Base-by-base conservation (phyloP, 2,888 invertebrate genomes). In the Odontomyia ornata region DNA sequence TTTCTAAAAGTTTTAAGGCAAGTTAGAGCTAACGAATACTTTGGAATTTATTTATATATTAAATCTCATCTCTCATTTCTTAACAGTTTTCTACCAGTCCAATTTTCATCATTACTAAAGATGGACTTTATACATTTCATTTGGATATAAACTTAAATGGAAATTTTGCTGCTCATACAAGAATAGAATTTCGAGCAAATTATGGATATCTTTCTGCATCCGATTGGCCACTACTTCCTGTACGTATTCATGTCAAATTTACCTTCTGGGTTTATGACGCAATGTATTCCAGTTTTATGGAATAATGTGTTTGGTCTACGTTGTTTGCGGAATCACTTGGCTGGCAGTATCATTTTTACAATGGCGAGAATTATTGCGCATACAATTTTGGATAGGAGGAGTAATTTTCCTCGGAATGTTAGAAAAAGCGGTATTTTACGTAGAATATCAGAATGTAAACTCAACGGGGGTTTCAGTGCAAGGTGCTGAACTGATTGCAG, bases 331-430 rank as follows among this genome's bases (percentile, higher is more conserved):
- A 30, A 84, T 94, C 0, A 89, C 91, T 46, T 98, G 98, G 98
- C 88, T 97, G 73, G 83, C 91, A 0, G 91, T 96, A 69, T 94
- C 95, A 75, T 94, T 93, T 82, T 88, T 93, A 81, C 95, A 95
- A 86, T 98, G 97, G 96, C 89, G 95, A 56, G 97, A 98, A 85
- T 88, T 98, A 25, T 89, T 98, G 73, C 89, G 97, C 43, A 94
- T 98, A 60, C 98, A 98, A 88, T 97, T 96, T 87, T 98, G 97
- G 97, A 96, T 98, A 83, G 97, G 96, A 5, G 96, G 92, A 30
- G 96, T 97, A 13, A 95, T 97, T 76, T 87, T 97, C 13, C 87
- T 97, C 1, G 95, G 97, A 60, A 93, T 94, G 93, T 83, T 94
- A 43, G 95, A 95, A 86, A 94, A 93, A 84, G 96, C 97, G 3